phyloP scores from a whole-genome alignment of 2,888 invertebrate species.

The Leptarthrus brevirostris region DNA sequence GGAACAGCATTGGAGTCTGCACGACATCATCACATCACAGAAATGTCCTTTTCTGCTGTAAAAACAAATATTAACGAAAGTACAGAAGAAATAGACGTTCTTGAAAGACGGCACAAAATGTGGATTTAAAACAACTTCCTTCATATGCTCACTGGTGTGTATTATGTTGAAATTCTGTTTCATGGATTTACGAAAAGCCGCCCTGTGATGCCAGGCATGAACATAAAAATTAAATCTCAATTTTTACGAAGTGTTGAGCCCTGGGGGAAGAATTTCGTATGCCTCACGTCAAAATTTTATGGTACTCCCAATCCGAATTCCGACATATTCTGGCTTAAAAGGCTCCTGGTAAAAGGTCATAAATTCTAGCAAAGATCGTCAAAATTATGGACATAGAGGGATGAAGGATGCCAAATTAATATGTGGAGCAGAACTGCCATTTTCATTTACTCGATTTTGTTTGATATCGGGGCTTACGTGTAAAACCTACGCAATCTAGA shows the following conservation, averaged over 20 bases:
- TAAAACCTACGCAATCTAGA: too few relatives aligned
- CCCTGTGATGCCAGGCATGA: background rate
- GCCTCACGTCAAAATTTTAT: slow-evolving; percentile 40
- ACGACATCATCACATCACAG: slow-evolving; percentile 6
- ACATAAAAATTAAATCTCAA: slow-evolving; percentile 42
- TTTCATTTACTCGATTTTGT: background rate
- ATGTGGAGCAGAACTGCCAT: slow-evolving; percentile 7
- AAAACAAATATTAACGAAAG: slow-evolving; percentile 9
- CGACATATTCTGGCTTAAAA: slow-evolving; percentile 5
- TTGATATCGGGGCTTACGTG: too few relatives aligned
- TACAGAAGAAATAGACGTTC: slow-evolving; percentile 29
- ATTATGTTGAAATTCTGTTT: background rate
- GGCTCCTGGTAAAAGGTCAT: background rate
- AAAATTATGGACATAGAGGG: background rate
- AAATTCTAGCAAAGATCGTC: slow-evolving; percentile 12
- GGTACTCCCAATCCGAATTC: background rate
- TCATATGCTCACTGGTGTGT: slow-evolving; percentile 16
- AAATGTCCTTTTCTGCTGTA: slow-evolving; percentile 30
- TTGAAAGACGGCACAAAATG: slow-evolving; percentile 13
- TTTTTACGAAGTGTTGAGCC: slow-evolving; percentile 39
- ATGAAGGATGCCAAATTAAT: slow-evolving; percentile 16
- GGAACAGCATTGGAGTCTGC: background rate
- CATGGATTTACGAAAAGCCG: background rate
- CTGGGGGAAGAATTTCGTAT: slow-evolving; percentile 15
- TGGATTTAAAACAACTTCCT: slow-evolving; percentile 15